These are phyloP conservation scores for Macrotis lagotis DNA, from an alignment of 2,113 vertebrate genomes.

Conservation along the genomic window DNA sequence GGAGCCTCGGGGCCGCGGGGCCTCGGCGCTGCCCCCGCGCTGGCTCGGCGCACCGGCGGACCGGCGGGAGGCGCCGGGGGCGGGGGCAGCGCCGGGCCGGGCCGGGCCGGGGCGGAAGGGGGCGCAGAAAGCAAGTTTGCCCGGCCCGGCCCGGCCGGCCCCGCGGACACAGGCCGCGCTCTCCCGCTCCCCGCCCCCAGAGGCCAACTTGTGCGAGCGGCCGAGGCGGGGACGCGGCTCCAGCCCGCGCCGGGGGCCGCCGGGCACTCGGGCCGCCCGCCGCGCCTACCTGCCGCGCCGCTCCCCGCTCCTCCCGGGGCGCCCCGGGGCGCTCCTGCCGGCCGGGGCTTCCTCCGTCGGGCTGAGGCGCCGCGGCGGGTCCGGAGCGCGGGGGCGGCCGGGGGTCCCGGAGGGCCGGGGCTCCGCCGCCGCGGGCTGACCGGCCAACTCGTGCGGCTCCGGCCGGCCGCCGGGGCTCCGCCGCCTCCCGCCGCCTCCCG, in stretches of 20 bases:
- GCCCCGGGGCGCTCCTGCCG: background rate
- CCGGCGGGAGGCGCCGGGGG: background rate
- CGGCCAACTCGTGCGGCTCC: too few relatives aligned
- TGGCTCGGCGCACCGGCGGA: background rate
- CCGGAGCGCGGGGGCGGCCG: too few relatives aligned
- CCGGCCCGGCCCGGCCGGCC: background rate
- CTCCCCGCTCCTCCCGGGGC: background rate
- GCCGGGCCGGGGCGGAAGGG: background rate
- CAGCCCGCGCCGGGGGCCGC: background rate
- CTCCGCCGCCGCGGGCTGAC: too few relatives aligned
- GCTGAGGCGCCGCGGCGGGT: too few relatives aligned
- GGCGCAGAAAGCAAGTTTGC: background rate
- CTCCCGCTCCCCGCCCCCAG: background rate
- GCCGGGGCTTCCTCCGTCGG: too few relatives aligned
- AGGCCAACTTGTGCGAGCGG: too few relatives aligned
- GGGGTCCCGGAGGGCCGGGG: too few relatives aligned
- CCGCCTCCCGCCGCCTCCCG: background rate
- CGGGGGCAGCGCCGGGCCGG: slow-evolving; percentile 20
- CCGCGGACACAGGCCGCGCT: background rate
- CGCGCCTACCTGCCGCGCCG: background rate
- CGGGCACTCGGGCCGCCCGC: background rate
- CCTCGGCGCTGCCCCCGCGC: slow-evolving; percentile 54
- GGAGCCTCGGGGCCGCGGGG: too few relatives aligned
- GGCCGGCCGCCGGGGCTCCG: background rate
- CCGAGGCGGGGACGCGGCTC: too few relatives aligned